A percentile compares a stretch with the other conserved stretches of the same genome.
These are phyloP conservation scores for Scarus forsteni DNA, from an alignment of 2,797 vertebrate genomes.

Conservation along the genomic window DNA sequence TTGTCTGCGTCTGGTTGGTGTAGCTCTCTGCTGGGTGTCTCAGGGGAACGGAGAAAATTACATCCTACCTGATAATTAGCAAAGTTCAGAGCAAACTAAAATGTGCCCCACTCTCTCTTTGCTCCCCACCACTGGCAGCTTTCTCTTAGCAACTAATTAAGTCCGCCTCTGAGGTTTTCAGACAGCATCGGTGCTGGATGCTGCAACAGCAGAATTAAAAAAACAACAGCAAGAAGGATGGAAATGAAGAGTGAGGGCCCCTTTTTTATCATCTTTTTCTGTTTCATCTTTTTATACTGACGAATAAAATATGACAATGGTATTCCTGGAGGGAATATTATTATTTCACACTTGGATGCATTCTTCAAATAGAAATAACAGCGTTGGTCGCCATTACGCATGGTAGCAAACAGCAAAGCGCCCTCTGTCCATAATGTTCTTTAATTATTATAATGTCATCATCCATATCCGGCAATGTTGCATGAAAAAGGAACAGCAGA, in stretches of 20 bases:
- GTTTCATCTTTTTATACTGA: constrained; percentile 75
- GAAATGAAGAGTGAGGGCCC: constrained; percentile 69
- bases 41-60: constrained; percentile 85
- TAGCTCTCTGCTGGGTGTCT: constrained; percentile 78
- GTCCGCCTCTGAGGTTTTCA: constrained; percentile 86
- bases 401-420: constrained; percentile 73
- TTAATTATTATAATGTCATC: constrained; percentile 88
- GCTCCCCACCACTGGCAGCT: constrained; percentile 82
- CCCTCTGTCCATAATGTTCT: constrained; percentile 84
- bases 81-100: constrained; percentile 88
- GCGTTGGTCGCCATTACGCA: constrained; percentile 80
- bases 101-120: constrained; percentile 76
- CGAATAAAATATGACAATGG: constrained; percentile 83
- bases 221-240: constrained; percentile 70
- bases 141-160: constrained; percentile 90
- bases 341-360: constrained; percentile 85
- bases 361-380: constrained; percentile 85
- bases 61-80: constrained; percentile 90
- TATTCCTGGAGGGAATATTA: constrained; percentile 84
- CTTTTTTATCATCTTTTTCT: constrained; percentile 58
- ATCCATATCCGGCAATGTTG: constrained; percentile 83
- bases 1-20: constrained; percentile 68
- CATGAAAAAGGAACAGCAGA: constrained; percentile 77
- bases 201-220: constrained; percentile 86
- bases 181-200: constrained; percentile 80